phyloP scores from a whole-genome alignment of 2,888 invertebrate species.

The Ectemnius lituratus region DNA sequence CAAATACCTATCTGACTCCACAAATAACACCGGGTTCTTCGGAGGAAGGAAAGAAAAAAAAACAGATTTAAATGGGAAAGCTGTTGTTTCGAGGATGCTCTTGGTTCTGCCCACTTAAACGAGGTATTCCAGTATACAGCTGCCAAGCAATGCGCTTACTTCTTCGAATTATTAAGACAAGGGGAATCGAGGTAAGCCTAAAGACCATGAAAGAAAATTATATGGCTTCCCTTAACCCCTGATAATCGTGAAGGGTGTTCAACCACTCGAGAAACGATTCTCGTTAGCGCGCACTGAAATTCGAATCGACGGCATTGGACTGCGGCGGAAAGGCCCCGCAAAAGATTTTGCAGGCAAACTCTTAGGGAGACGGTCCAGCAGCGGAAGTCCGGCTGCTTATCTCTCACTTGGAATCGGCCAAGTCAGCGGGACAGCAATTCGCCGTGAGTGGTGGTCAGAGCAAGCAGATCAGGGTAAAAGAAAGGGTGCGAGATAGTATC shows the following conservation, averaged over 20 bases:
- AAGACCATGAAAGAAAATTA: constrained; percentile 42
- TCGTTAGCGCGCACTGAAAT: constrained; percentile 11
- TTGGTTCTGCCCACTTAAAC: constrained; percentile 66
- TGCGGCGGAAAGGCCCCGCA: neutral
- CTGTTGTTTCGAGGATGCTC: constrained; percentile 13
- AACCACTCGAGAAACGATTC: constrained; percentile 1
- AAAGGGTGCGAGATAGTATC: constrained; percentile 26
- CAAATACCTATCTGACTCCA: constrained; percentile 1
- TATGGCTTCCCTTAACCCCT: neutral
- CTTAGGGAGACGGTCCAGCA: constrained; percentile 64
- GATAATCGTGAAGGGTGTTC: neutral
- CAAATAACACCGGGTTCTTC: neutral
- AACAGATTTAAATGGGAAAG: neutral
- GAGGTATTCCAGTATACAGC: constrained; percentile 65
- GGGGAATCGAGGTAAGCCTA: constrained; percentile 64
- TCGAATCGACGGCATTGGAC: neutral
- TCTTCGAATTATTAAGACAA: constrained; percentile 62
- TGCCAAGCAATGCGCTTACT: constrained; percentile 57
- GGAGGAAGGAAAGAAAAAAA: neutral
- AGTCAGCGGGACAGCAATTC: constrained; percentile 68
- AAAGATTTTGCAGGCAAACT: constrained; percentile 1
- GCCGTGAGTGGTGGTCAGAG: constrained; percentile 31
- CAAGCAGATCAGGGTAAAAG: constrained; percentile 19
- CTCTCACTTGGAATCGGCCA: constrained; percentile 72
- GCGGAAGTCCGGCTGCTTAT: constrained; percentile 72